phyloP scores from a whole-genome alignment of 2,888 invertebrate genomes.

The Agrypnus murinus region DNA sequence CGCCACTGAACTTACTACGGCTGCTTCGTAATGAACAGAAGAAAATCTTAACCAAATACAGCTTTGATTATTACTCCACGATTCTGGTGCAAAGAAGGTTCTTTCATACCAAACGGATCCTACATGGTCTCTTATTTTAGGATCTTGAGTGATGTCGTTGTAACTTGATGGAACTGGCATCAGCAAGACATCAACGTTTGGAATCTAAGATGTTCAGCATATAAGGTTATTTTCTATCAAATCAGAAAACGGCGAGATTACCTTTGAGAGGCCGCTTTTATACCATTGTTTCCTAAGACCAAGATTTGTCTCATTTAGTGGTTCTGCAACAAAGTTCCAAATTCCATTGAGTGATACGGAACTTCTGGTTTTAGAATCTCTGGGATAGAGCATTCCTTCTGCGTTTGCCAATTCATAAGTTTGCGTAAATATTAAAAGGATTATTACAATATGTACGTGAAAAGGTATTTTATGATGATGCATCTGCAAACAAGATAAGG shows the following conservation, averaged over 20 bases:
- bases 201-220: slow-evolving; percentile 10
- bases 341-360: slow-evolving; percentile 87
- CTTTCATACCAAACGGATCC: slow-evolving; percentile 98
- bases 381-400: slow-evolving; percentile 71
- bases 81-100: slow-evolving; percentile 86
- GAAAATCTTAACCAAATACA: slow-evolving; percentile 95
- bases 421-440: too few species aligned
- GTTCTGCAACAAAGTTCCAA: slow-evolving; percentile 91
- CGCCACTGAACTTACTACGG: slow-evolving; percentile 88
- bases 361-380: slow-evolving; percentile 89
- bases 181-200: slow-evolving; percentile 75
- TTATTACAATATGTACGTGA: too few species aligned
- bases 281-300: slow-evolving; percentile 89
- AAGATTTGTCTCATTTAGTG: slow-evolving; percentile 79
- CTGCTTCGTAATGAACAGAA: slow-evolving; percentile 92
- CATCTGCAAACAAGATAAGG: too few species aligned
- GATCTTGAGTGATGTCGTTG: slow-evolving; percentile 93
- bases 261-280: slow-evolving; percentile 80
- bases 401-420: too few species aligned
- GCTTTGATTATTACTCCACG: slow-evolving; percentile 85
- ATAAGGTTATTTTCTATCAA: neutral
- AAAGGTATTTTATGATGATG: too few species aligned
- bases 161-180: too few species aligned
- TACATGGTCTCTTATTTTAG: slow-evolving; percentile 88
- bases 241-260: slow-evolving; percentile 63